These are phyloP conservation scores for Aurelia aurita DNA, from an alignment of 30 jellyfish, hydroid and myxozoan genomes.

Conservation along the genomic window DNA sequence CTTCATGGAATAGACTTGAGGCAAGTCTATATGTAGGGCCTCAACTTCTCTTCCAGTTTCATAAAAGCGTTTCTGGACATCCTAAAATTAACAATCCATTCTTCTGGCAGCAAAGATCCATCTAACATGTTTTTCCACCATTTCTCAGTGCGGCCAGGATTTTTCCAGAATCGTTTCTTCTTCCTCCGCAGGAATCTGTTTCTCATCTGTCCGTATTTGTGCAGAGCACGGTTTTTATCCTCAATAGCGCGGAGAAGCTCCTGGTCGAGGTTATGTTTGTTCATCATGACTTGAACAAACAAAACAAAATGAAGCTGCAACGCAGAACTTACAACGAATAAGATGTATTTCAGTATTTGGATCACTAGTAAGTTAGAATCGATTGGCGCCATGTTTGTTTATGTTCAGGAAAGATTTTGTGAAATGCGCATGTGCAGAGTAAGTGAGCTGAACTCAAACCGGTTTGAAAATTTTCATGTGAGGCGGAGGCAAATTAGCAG, in stretches of 20 bases:
- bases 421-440: no score
- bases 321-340: constrained; percentile 9
- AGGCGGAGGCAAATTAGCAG: no score
- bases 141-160: constrained; percentile 45
- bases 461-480: no score
- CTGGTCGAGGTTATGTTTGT: constrained; percentile 9
- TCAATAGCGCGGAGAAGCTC: constrained; percentile 14
- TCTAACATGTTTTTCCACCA: constrained; percentile 40
- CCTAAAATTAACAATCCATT: constrained; percentile 38
- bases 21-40: constrained; percentile 28
- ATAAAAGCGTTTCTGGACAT: constrained; percentile 31
- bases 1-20: no score
- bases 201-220: constrained; percentile 19
- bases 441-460: no score
- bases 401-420: no score
- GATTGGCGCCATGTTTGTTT: constrained; percentile 16
- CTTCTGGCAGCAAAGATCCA: constrained; percentile 37
- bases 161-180: constrained; percentile 26
- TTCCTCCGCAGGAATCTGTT: constrained; percentile 33
- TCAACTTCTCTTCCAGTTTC: neutral
- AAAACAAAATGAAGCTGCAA: constrained; percentile 38
- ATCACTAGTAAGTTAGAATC: neutral
- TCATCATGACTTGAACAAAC: constrained; percentile 16
- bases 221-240: constrained; percentile 29
- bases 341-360: neutral